Conservation (phyloP, 2,113 vertebrate genomes). For the Actenoides hombroni region DNA sequence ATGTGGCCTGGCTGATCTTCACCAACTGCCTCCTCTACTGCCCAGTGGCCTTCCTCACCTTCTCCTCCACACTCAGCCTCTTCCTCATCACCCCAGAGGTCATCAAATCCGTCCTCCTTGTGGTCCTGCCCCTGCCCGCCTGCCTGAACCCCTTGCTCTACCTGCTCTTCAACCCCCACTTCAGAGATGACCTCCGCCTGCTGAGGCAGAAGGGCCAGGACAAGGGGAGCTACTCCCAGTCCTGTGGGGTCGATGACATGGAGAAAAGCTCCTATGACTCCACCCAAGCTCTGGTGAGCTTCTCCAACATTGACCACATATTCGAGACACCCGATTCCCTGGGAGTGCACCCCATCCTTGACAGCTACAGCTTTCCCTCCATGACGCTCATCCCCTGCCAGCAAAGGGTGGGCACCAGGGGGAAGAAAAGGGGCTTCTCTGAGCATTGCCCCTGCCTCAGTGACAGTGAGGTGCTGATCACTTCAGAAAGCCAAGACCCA, state of each 20-base stretch:
- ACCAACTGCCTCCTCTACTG: conserved; percentile 92
- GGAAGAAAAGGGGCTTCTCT: conserved; percentile 65
- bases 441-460: conserved; percentile 56
- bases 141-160: conserved; percentile 94
- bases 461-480: conserved; percentile 69
- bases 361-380: conserved; percentile 70
- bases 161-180: conserved; percentile 87
- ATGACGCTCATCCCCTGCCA: conserved; percentile 82
- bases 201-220: conserved; percentile 70
- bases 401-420: conserved; percentile 67
- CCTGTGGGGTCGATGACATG: conserved; percentile 76
- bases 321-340: conserved; percentile 69
- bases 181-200: conserved; percentile 83
- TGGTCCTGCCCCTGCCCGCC: conserved; percentile 89
- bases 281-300: conserved; percentile 84
- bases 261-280: conserved; percentile 92
- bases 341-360: conserved; percentile 50
- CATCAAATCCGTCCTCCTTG: conserved; percentile 87
- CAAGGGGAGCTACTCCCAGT: conserved; percentile 63
- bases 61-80: conserved; percentile 88
- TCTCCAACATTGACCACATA: conserved; percentile 76
- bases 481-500: conserved; percentile 55
- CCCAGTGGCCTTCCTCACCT: conserved; percentile 91
- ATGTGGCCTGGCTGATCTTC: conserved; percentile 94
- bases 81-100: conserved; percentile 88